Base-by-base conservation (phyloP, 2,113 vertebrate species). In the Mola mola region DNA sequence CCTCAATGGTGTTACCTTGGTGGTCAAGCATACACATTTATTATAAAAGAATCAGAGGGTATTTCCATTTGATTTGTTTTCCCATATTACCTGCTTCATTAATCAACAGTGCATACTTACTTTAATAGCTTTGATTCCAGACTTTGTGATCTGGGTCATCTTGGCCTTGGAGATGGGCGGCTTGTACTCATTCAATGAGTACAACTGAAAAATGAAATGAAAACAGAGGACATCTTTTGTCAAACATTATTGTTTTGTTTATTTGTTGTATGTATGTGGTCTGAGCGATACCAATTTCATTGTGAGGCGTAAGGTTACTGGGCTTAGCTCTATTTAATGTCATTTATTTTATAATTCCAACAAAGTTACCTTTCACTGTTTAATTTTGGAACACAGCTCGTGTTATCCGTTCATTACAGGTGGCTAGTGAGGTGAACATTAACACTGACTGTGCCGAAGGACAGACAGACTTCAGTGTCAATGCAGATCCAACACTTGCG, bases 61-160 rank as follows among this genome's bases (percentile, higher is more conserved):
- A 16, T n/a, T 25, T 63, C 4, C 1, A 28, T 49, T 59, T 28
- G 12, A 16, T 52, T 71, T 74, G 49, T 50, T 63, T 4, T 28
- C 42, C 13, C 12, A 17, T 9, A 22, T 75, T 67, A 49, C 81
- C 66, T 81, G 63, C 66, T 46, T 73, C 41, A 67, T 65, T 57
- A 40, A 63, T 53, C 29, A 55, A 51, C 26, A 62, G 59, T 65
- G 48, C 72, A 86, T 91, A 93, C 95, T 94, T 92, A 98, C 97
- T 96, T 99, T 99, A 88, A 99, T 96, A 87, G 96, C 96, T 87
- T 99, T 99, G 92, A 99, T 99, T 87, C 96, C 97, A 78, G 97
- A 94, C 87, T 99, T 99, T 71, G 97, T 99, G 82, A 99, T 98
- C 88, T 99, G 95, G 66, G 97, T 99, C 97, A 99, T 99, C 94